Percentiles rank a stretch among this genome's conserved stretches.
These are phyloP conservation scores for Sylvilagus bachmani DNA, from an alignment of 2,113 vertebrate species.

Conservation along the genomic window DNA sequence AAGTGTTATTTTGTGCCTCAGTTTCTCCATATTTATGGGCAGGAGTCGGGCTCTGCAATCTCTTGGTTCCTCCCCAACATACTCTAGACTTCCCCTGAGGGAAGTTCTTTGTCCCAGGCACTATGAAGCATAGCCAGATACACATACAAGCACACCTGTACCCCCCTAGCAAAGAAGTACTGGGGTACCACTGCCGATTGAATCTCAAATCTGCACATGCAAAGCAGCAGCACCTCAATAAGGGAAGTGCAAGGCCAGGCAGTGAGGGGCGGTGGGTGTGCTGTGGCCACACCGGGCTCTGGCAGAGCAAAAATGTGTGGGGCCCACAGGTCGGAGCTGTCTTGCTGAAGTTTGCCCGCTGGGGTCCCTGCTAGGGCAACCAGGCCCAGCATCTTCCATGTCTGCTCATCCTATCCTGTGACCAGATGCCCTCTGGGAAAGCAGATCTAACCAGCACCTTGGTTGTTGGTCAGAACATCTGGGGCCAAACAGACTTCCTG, in stretches of 20 bases:
- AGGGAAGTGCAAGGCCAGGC: background rate
- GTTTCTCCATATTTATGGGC: background rate
- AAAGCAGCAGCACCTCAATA: background rate
- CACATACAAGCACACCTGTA: background rate
- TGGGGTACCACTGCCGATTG: too few relatives aligned
- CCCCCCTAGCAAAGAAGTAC: background rate
- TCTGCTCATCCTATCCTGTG: background rate
- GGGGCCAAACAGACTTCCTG: too few relatives aligned
- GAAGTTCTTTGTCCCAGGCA: background rate
- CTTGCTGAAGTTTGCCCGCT: background rate
- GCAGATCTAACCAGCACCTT: background rate
- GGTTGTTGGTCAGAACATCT: background rate
- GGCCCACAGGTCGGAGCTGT: background rate
- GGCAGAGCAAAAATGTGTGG: background rate
- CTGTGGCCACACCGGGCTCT: background rate
- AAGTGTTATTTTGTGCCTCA: too few relatives aligned
- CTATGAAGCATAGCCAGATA: background rate
- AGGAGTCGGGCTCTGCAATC: background rate
- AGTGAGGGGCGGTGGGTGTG: background rate
- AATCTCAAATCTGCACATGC: background rate
- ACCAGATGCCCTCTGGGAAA: background rate
- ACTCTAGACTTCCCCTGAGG: background rate
- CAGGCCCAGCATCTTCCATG: background rate
- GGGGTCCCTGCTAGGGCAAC: background rate
- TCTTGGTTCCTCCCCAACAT: background rate